phyloP scores from a whole-genome alignment of 2,888 invertebrate species.

The Thyatira batis region DNA sequence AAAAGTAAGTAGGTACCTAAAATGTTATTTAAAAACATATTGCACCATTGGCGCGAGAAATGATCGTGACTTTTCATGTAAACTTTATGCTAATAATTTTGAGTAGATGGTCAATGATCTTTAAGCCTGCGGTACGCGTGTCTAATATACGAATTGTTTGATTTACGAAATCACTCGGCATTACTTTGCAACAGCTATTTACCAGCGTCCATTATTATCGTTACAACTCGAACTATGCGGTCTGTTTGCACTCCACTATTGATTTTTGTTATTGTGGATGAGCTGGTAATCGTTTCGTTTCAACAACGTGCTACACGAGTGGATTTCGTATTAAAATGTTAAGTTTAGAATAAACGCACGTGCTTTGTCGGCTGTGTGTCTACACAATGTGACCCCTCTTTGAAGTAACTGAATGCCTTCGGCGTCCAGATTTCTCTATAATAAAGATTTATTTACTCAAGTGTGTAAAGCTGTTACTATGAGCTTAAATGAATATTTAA shows the following conservation, averaged over 20 bases:
- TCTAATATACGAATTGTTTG: slow-evolving; percentile 1
- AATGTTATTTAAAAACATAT: background rate
- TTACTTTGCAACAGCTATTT: background rate
- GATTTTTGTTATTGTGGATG: slow-evolving; percentile 57
- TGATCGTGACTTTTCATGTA: background rate
- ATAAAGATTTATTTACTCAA: slow-evolving; percentile 54
- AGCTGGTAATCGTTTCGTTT: slow-evolving; percentile 52
- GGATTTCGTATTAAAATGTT: slow-evolving; percentile 57
- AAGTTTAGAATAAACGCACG: slow-evolving; percentile 57
- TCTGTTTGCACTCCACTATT: slow-evolving; percentile 32
- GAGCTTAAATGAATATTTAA: slow-evolving; percentile 35
- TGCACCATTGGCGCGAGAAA: background rate
- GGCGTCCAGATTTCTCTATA: slow-evolving; percentile 43
- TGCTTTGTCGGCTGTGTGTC: slow-evolving; percentile 42
- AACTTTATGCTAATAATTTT: no score
- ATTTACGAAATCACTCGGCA: background rate
- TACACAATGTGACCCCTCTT: slow-evolving; percentile 46
- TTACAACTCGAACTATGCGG: slow-evolving; percentile 1
- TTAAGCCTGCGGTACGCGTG: background rate
- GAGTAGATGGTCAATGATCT: background rate
- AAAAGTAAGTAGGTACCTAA: no score
- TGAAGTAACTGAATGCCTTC: slow-evolving; percentile 40
- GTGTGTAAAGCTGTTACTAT: slow-evolving; percentile 29
- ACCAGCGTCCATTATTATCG: background rate
- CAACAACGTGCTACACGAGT: slow-evolving; percentile 21